phyloP scores from a whole-genome alignment of 2,797 vertebrate genomes.

The Liasis olivaceus region DNA sequence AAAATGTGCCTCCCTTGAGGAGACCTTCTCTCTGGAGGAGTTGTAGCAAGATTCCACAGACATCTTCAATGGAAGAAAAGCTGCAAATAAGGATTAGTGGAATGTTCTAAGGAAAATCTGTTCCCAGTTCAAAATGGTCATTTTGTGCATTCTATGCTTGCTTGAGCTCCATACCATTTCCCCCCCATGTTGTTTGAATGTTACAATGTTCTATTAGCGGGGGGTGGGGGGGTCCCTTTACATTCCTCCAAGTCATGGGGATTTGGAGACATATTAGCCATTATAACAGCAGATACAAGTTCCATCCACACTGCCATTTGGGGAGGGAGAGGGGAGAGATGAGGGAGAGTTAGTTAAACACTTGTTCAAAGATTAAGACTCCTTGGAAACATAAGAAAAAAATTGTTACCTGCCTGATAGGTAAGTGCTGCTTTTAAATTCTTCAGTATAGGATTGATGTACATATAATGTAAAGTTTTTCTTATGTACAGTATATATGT shows the following conservation, averaged over 20 bases:
- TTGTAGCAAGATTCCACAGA: not conserved
- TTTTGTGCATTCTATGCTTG: not conserved
- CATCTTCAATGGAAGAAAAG: not conserved
- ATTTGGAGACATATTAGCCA: not conserved
- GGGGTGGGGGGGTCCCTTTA: too few species aligned
- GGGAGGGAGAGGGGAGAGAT: not conserved
- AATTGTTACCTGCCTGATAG: not conserved
- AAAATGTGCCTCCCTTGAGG: not conserved
- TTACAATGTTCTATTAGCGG: not conserved
- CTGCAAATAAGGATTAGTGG: not conserved
- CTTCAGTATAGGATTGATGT: not conserved
- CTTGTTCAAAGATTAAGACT: not conserved
- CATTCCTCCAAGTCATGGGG: not conserved
- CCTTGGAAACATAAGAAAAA: not conserved
- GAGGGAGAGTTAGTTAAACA: not conserved
- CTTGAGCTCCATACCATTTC: not conserved
- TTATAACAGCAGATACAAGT: not conserved
- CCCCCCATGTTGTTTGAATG: not conserved
- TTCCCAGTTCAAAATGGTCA: not conserved
- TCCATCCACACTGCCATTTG: not conserved
- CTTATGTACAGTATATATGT: not conserved
- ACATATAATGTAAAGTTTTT: not conserved
- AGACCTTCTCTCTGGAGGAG: not conserved
- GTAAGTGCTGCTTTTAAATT: not conserved
- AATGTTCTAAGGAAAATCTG: not conserved